These are phyloP conservation scores for Loxodonta africana DNA, from an alignment of 2,113 vertebrate species.

Conservation along the genomic window DNA sequence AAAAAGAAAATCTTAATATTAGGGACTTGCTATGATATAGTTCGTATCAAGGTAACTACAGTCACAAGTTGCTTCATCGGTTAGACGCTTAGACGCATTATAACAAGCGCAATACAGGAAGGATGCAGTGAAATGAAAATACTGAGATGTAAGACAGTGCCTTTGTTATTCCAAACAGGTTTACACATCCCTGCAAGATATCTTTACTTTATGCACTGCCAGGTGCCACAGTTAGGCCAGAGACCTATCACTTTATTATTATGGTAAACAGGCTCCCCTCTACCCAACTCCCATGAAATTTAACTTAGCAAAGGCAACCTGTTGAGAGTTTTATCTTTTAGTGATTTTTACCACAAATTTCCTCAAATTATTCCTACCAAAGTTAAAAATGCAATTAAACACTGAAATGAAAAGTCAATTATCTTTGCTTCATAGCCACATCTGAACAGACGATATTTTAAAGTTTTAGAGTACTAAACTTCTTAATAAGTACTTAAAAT, in stretches of 20 bases:
- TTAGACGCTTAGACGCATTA: not conserved
- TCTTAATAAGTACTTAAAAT: slow-evolving; percentile 57
- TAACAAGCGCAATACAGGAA: not conserved
- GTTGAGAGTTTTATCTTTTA: slow-evolving; percentile 2
- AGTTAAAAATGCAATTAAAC: slow-evolving; percentile 56
- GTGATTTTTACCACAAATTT: slow-evolving; percentile 17
- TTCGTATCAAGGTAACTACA: not conserved
- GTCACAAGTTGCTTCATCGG: not conserved
- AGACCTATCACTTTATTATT: not conserved
- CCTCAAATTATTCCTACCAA: slow-evolving; percentile 47
- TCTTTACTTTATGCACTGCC: not conserved
- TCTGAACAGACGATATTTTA: not conserved
- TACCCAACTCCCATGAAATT: not conserved
- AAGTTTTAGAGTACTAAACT: slow-evolving; percentile 7
- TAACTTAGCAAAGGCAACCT: not conserved
- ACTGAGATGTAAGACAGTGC: not conserved
- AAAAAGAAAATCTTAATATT: not conserved
- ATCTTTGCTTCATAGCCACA: slow-evolving; percentile 33
- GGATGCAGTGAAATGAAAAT: not conserved
- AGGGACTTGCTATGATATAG: not conserved
- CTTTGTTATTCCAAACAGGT: not conserved
- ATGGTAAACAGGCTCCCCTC: not conserved
- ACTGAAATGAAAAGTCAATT: slow-evolving; percentile 40
- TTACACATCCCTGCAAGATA: not conserved
- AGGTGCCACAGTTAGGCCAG: not conserved